phyloP scores from a whole-genome alignment of 2,888 invertebrate genomes.

The Melinopterus prodromus region DNA sequence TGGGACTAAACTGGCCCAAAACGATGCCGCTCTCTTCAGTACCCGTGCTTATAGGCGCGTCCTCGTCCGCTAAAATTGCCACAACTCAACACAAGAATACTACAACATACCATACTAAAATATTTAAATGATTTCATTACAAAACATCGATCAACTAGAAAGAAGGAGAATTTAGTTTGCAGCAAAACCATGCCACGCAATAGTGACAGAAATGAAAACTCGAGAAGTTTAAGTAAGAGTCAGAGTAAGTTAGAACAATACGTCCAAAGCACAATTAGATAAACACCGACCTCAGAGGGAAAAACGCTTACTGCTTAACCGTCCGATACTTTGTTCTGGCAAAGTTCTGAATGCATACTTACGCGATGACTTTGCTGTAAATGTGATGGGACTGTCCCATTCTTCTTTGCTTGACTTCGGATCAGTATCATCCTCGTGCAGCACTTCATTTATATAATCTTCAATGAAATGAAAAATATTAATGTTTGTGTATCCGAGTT shows the following conservation, averaged over 20 bases:
- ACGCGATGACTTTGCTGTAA: slow-evolving; percentile 90
- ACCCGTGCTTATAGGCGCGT: slow-evolving; percentile 53
- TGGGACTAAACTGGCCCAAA: slow-evolving; percentile 55
- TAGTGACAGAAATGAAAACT: slow-evolving; percentile 16
- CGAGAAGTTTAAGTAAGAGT: not conserved
- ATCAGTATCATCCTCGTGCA: slow-evolving; percentile 70
- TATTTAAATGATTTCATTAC: not conserved
- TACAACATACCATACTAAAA: not conserved
- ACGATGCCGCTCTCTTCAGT: slow-evolving; percentile 58
- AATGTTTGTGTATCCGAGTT: not conserved
- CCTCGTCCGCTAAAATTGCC: slow-evolving; percentile 56
- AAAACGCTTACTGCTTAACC: not conserved
- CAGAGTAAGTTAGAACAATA: not conserved
- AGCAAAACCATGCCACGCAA: not conserved
- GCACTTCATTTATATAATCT: slow-evolving; percentile 86
- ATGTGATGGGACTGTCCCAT: slow-evolving; percentile 88
- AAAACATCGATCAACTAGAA: slow-evolving; percentile 19
- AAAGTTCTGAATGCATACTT: slow-evolving; percentile 61
- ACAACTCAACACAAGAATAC: not conserved
- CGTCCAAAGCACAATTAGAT: slow-evolving; percentile 4
- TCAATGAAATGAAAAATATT: slow-evolving; percentile 41
- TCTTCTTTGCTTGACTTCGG: slow-evolving; percentile 72
- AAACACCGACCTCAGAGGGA: not conserved
- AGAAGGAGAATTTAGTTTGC: slow-evolving; percentile 9
- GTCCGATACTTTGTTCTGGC: not conserved